These are phyloP conservation scores for Ceuthmochares aereus DNA, from an alignment of 2,113 vertebrate species.

Conservation along the genomic window DNA sequence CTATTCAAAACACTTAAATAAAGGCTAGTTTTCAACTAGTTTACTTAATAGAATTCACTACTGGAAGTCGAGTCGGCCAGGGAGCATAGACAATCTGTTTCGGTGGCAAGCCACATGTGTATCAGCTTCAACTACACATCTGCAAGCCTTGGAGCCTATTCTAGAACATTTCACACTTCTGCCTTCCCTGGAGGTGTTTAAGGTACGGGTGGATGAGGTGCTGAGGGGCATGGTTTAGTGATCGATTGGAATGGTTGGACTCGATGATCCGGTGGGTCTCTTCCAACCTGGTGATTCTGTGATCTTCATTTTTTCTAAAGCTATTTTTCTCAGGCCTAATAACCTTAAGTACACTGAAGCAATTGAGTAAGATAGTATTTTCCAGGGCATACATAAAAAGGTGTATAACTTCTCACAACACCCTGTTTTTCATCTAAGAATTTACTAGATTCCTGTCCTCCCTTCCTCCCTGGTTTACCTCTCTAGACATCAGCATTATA, in stretches of 20 bases:
- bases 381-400: not conserved
- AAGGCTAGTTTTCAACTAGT: not conserved
- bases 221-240: no score
- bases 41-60: not conserved
- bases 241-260: no score
- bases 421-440: not conserved
- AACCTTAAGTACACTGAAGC: not conserved
- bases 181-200: no score
- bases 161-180: not conserved
- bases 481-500: not conserved
- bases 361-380: not conserved
- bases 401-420: not conserved
- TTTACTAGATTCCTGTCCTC: not conserved
- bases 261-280: no score
- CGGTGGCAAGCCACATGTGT: not conserved
- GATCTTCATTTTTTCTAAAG: not conserved
- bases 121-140: not conserved
- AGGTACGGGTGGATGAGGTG: no score
- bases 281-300: no score
- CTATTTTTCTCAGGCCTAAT: not conserved
- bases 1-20: not conserved
- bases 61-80: not conserved
- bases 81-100: not conserved
- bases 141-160: not conserved
- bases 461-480: not conserved